Conservation (phyloP, 2,888 invertebrate species). For the Phragmatobia fuliginosa region DNA sequence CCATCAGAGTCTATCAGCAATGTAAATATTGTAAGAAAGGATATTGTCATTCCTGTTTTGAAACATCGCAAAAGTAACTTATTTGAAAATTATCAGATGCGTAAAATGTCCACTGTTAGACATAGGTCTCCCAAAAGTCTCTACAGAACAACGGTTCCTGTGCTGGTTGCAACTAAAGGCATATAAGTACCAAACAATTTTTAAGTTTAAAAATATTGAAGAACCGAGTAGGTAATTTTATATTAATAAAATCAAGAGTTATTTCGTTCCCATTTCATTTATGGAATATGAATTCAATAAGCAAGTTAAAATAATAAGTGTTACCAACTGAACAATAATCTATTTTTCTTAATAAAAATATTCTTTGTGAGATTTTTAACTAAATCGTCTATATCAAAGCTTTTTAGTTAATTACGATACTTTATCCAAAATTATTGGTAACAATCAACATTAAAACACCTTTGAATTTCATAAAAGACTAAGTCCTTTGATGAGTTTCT, state of each 20-base stretch:
- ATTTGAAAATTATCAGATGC: too few relatives aligned
- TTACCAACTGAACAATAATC: neutral
- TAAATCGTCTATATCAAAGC: neutral
- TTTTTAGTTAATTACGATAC: slow-evolving; percentile 3
- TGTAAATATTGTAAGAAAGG: too few relatives aligned
- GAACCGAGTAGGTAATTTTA: neutral
- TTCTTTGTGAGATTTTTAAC: neutral
- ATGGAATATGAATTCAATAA: neutral
- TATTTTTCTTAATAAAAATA: neutral
- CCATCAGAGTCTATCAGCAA: too few relatives aligned
- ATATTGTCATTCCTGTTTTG: too few relatives aligned
- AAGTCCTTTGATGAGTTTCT: neutral
- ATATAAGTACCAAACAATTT: too few relatives aligned
- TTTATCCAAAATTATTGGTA: slow-evolving; percentile 5
- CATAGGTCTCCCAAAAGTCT: too few relatives aligned
- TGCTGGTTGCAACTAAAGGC: too few relatives aligned
- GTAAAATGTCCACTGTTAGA: too few relatives aligned
- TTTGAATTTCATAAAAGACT: slow-evolving; percentile 4
- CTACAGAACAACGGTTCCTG: too few relatives aligned
- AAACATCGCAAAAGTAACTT: too few relatives aligned
- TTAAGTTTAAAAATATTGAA: neutral
- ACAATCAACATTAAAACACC: slow-evolving; percentile 11
- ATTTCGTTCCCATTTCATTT: neutral
- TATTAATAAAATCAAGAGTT: neutral
- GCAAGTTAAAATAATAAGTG: neutral